Base-by-base conservation (phyloP, 2,797 vertebrate genomes). In the Anomalospiza imberbis region DNA sequence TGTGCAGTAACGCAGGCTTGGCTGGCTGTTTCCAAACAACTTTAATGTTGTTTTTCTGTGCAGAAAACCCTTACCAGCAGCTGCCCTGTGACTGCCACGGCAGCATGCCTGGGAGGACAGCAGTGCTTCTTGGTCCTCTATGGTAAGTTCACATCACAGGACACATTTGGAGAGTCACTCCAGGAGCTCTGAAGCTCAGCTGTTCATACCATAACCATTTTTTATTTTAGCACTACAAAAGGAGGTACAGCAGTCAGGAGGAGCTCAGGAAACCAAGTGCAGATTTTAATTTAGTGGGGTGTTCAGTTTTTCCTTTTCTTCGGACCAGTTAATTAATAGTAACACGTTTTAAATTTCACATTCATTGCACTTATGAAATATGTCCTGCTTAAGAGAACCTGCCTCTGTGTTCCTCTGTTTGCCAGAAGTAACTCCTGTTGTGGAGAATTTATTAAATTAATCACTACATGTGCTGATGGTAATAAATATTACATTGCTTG, bases 41-140 rank as follows among this genome's bases (percentile, higher is more conserved):
- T 62, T 12, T 16, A 54, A 24, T 75, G 24, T 26, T 47, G 18
- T 26, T 94, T 73, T 91, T 91, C 54, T 89, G 25, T 90, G 70
- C 47, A 98, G 98, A 98, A 96, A 98, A 98, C 91, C 98, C 98
- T 13, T 99, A 99, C 47, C 98, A 98, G 92, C 99, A 99, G 85
- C 97, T 99, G 65, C 99, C 99, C 20, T 99, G 99, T 93, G 98
- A 98, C 85, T 99, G 99, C 88, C 98, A 99, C 0, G 98, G 98
- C 88, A 99, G 98, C 89, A 99, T 99, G 98, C 99, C 99, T 6
- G 99, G 99, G 67, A 99, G 98, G 97, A 99, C 99, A 0, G 99
- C 99, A 1, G 98, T 99, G 87, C 98, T 98, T 75, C 98, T 99
- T 36, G 99, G 99, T 63, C 99, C 99, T 6, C 96, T 99, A 24